Evolutionary conservation across 2,888 invertebrate species (phyloP).

Genomic region (Clivina fossor): DNA sequence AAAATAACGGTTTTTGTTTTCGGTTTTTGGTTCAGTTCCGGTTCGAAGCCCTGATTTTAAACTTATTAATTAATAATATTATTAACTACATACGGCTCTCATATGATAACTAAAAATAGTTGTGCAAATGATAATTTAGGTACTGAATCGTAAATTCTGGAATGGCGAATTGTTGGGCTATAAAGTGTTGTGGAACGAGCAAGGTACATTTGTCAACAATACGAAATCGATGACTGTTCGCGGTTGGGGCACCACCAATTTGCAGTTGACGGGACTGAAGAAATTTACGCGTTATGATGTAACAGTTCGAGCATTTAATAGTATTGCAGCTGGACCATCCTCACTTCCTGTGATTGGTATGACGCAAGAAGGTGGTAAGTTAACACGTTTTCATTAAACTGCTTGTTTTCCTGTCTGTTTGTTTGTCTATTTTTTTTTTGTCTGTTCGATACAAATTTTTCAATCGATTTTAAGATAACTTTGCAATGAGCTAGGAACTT

Average conservation of each 20-base stretch:
- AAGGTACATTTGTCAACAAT: conserved; percentile 53
- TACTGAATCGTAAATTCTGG: conserved; percentile 70
- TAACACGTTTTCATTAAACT: too few relatives aligned
- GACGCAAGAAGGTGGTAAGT: conserved; percentile 79
- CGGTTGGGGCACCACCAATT: conserved; percentile 74
- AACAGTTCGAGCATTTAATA: conserved; percentile 78
- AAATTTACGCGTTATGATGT: conserved; percentile 81
- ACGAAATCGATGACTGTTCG: conserved; percentile 65
- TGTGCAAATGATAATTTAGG: too few relatives aligned
- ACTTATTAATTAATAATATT: too few relatives aligned
- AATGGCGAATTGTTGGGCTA: conserved; percentile 80
- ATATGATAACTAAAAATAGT: too few relatives aligned
- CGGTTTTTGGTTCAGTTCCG: not conserved
- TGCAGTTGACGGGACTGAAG: conserved; percentile 64
- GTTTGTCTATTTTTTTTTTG: too few relatives aligned
- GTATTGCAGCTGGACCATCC: conserved; percentile 78
- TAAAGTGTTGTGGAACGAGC: conserved; percentile 69
- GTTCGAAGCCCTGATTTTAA: too few relatives aligned
- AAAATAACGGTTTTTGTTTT: conserved; percentile 24
- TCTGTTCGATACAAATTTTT: too few relatives aligned
- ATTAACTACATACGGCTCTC: too few relatives aligned
- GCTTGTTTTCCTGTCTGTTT: too few relatives aligned
- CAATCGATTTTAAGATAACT: too few relatives aligned
- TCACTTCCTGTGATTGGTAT: conserved; percentile 72
- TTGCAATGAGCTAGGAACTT: too few relatives aligned